Conservation (phyloP, 2,113 vertebrate species). For the Mesembrinibis cayennensis region DNA sequence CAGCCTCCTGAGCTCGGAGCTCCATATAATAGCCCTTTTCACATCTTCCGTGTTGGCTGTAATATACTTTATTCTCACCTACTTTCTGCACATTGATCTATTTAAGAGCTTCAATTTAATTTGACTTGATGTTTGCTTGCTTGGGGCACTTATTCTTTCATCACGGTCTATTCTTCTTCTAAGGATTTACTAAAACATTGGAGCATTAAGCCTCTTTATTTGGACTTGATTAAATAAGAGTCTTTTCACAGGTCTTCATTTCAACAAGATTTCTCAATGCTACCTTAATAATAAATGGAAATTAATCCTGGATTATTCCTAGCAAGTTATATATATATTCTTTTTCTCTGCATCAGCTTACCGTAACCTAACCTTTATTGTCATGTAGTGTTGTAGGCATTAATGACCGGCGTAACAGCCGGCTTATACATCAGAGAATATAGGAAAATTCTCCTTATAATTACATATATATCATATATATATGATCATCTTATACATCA, state of each 20-base stretch:
- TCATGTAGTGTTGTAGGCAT: neutral
- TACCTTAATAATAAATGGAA: slow-evolving; percentile 3
- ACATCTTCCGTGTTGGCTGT: neutral
- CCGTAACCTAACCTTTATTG: neutral
- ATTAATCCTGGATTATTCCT: neutral
- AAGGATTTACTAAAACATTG: slow-evolving; percentile 21
- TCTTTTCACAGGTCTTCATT: neutral
- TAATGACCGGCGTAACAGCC: neutral
- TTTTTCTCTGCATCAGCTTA: neutral
- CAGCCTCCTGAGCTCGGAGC: neutral
- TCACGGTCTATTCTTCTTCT: neutral
- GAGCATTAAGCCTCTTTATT: slow-evolving; percentile 23
- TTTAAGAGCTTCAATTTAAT: slow-evolving; percentile 7
- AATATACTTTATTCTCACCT: neutral
- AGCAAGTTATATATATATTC: neutral
- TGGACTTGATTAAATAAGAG: slow-evolving; percentile 8
- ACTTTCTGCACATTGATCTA: neutral
- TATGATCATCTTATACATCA: neutral
- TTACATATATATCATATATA: too few species aligned
- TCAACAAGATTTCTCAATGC: neutral
- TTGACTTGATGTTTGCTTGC: neutral
- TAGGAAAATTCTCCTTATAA: too few species aligned
- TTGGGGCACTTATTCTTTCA: slow-evolving; percentile 19
- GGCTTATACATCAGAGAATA: neutral
- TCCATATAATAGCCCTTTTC: neutral